Conservation (phyloP, 1,140 invertebrate genomes). For the Rhopalosiphum padi region DNA sequence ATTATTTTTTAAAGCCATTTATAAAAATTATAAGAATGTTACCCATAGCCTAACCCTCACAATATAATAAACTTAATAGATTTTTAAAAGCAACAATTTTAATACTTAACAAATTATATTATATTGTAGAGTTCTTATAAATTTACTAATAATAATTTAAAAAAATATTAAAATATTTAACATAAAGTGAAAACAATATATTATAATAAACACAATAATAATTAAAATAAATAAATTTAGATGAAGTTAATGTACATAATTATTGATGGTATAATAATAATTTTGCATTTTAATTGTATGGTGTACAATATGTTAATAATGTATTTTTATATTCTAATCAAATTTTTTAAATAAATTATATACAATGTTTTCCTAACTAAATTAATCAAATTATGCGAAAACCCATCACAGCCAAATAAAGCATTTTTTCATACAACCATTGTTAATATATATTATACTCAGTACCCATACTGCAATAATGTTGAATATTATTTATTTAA, state of each 20-base stretch:
- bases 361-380: background rate
- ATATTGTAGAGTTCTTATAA: background rate
- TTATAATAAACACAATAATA: background rate
- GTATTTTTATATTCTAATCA: background rate
- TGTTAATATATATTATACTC: background rate
- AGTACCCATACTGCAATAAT: background rate
- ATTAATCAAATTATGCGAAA: background rate
- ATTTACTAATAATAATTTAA: background rate
- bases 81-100: slow-evolving; percentile 11
- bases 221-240: background rate
- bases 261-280: background rate
- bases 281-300: background rate
- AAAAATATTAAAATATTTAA: slow-evolving; percentile 1
- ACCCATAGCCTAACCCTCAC: background rate
- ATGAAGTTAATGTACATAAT: slow-evolving; percentile 25
- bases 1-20: too few relatives aligned
- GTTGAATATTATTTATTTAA: background rate
- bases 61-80: slow-evolving; percentile 21
- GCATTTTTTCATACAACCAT: slow-evolving; percentile 32
- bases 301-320: background rate
- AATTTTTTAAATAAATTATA: background rate
- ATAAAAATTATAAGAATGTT: background rate
- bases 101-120: background rate
- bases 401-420: slow-evolving; percentile 44
- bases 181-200: background rate